Conservation (phyloP, 2,113 vertebrate genomes). For the Cyanoderma ruficeps region DNA sequence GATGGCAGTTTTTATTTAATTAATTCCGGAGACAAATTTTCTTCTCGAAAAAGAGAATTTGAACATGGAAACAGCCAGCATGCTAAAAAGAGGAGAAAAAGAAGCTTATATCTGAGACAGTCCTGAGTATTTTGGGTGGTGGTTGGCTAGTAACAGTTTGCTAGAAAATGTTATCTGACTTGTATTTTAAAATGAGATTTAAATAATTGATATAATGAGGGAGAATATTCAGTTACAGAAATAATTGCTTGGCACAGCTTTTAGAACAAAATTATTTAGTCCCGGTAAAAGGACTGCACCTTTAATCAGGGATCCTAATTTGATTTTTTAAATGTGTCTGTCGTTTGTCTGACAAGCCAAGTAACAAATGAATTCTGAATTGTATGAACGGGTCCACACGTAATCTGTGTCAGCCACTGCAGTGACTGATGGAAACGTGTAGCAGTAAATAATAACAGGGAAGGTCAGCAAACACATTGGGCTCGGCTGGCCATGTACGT, state of each 20-base stretch:
- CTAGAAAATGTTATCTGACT: slow-evolving; percentile 73
- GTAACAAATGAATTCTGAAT: slow-evolving; percentile 69
- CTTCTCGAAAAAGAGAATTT: slow-evolving; percentile 25
- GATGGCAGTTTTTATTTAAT: slow-evolving; percentile 56
- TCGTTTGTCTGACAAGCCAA: slow-evolving; percentile 67
- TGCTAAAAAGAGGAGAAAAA: slow-evolving; percentile 1
- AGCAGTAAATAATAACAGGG: slow-evolving; percentile 5
- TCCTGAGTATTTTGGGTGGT: slow-evolving; percentile 30
- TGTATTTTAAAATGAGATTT: slow-evolving; percentile 77
- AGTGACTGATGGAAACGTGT: neutral
- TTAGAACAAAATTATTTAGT: slow-evolving; percentile 75
- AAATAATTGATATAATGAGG: slow-evolving; percentile 79
- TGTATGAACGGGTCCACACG: slow-evolving; percentile 54
- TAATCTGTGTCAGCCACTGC: slow-evolving; percentile 47
- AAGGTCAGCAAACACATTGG: neutral
- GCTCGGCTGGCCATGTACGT: neutral
- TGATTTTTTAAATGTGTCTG: slow-evolving; percentile 71
- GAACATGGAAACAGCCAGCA: neutral
- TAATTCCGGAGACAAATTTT: slow-evolving; percentile 43
- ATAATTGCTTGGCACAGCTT: slow-evolving; percentile 75
- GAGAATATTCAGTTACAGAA: slow-evolving; percentile 77
- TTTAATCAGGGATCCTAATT: slow-evolving; percentile 77
- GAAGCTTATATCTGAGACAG: slow-evolving; percentile 16
- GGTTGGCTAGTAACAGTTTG: slow-evolving; percentile 47
- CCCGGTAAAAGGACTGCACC: slow-evolving; percentile 72